Evolutionary conservation across 35 echinoderm and acorn worm species (phyloP), one percentile per base, ranked within the genome.

Genomic region (Holothuria glaberrima): DNA sequence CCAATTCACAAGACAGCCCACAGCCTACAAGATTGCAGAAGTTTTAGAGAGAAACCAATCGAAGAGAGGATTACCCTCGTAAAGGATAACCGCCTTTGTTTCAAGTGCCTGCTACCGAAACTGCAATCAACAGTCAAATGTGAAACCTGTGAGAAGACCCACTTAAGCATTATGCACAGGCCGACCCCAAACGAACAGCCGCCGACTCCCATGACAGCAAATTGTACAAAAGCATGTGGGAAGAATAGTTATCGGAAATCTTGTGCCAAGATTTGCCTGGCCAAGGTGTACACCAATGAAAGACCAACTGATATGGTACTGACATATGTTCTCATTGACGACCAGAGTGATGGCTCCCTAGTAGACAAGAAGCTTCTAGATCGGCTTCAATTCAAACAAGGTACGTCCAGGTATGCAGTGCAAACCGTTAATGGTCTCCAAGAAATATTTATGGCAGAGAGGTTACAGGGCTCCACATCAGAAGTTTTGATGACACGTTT

Each of bases 291-390:
- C n/a, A 38, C 50, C 22, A 18, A 58, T 7, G 50, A 57, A 33
- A 83, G 59, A 16, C 79, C 79, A 30, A 57, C 17, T 19, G 50
- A 83, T 12, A 27, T 13, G 14, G 59, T 83, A 67, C 34, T 20
- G 34, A 86, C 83, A 18, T 86, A 86, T 41, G 83, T 86, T 20
- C n/a, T 86, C 22, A 62, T 86, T 35, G 83, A 86, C 27, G 58
- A 86, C 58, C 83, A 86, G 46, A 59, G 48, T 41, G 58, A 86
- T 86, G 59, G 48, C 58, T 86, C 48, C 45, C 50, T 86, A 20
- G 59, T 57, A 10, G 59, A 67, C 19, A 36, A 31, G 16, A 61
- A 64, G 31, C 83, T 86, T 65, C 13, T 86, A 25, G 58, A 86
- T 21, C 14, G 48, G 22, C 35, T 86, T 22, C 62, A 86, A 4